Conservation (phyloP, 2,113 vertebrate genomes). For the Chloropsis cyanopogon region DNA sequence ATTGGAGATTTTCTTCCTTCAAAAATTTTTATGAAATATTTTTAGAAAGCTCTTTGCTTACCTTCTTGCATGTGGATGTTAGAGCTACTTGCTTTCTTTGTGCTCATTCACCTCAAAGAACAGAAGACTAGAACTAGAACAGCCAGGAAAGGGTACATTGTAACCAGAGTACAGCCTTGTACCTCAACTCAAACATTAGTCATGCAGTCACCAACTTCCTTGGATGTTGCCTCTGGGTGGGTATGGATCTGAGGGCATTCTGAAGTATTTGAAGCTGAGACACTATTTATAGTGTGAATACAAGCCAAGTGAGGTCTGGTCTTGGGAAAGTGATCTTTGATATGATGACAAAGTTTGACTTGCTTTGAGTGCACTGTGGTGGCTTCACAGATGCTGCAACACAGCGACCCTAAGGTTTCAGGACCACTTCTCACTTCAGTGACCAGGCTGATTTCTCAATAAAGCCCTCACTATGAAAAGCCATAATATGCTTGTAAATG, state of each 20-base stretch:
- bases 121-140: neutral
- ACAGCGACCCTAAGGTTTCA: neutral
- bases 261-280: neutral
- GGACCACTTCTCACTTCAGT: neutral
- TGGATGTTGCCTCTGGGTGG: neutral
- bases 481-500: neutral
- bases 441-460: neutral
- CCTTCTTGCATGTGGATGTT: neutral
- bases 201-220: neutral
- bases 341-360: neutral
- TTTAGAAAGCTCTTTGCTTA: neutral
- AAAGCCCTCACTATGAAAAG: neutral
- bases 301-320: neutral
- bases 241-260: neutral
- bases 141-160: neutral
- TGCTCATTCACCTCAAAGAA: neutral
- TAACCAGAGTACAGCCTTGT: neutral
- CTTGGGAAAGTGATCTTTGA: neutral
- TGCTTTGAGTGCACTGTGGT: neutral
- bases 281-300: neutral
- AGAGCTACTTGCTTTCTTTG: neutral
- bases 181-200: neutral
- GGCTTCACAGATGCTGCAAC: neutral
- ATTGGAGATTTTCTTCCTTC: neutral
- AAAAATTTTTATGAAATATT: neutral